phyloP scores from a whole-genome alignment of 2,888 invertebrate genomes.

The Aethes cnicana region DNA sequence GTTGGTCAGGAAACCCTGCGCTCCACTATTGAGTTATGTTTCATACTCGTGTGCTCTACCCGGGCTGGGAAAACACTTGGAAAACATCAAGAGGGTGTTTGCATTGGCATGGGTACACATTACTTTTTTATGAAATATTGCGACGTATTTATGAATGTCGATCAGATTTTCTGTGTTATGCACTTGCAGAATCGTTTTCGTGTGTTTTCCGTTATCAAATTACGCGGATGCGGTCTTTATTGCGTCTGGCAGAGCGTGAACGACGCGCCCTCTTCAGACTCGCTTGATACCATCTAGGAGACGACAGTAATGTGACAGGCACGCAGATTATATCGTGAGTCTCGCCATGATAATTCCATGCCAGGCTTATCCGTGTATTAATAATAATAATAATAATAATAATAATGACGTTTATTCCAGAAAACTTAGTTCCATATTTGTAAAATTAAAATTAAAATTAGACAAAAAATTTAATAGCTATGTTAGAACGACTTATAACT shows the following conservation, averaged over 20 bases:
- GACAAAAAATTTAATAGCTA: no score
- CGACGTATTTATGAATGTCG: neutral
- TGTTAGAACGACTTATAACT: no score
- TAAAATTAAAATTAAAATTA: no score
- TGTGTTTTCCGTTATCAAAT: no score
- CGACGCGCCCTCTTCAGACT: slow-evolving; percentile 61
- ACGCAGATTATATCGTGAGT: slow-evolving; percentile 18
- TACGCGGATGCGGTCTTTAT: slow-evolving; percentile 66
- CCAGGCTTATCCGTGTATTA: slow-evolving; percentile 2
- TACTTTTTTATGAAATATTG: slow-evolving; percentile 12
- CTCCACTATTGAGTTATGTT: slow-evolving; percentile 72
- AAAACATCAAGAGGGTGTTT: slow-evolving; percentile 35
- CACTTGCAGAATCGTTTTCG: no score
- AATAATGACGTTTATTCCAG: no score
- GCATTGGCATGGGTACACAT: slow-evolving; percentile 10
- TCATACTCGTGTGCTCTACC: slow-evolving; percentile 54
- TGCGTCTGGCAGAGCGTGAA: slow-evolving; percentile 63
- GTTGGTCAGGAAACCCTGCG: slow-evolving; percentile 64
- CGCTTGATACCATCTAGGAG: slow-evolving; percentile 62
- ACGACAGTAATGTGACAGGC: slow-evolving; percentile 67
- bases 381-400: neutral
- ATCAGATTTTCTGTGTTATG: no score
- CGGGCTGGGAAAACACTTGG: slow-evolving; percentile 47
- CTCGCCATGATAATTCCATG: neutral
- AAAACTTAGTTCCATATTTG: no score